Evolutionary conservation across 2,888 invertebrate genomes (phyloP), one percentile per base, ranked within the genome.

Genomic region (Cantharis flavilabris): DNA sequence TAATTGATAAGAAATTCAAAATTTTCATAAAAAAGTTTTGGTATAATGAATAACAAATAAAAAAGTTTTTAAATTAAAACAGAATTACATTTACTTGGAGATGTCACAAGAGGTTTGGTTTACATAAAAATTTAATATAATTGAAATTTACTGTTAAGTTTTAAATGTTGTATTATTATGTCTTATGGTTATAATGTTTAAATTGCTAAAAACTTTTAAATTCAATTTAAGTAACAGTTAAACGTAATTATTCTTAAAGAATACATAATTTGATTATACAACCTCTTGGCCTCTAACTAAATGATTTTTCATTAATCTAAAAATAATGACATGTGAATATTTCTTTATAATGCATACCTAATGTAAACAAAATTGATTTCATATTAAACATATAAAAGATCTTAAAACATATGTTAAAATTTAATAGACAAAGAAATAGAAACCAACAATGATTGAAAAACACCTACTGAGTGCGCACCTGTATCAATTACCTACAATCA

Each of bases 401-500:
- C n/a, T 13, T 23, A 67, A 49, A 49, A 23, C 65, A 18, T 23
- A 67, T 18, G 65, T 67, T 67, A n/a, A 67, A 23, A 23, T 67
- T 23, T 26, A 26, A 67, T 67, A 67, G 65, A 67, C 65, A 67
- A 67, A 67, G 65, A 67, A 26, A 26, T 13, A 64, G 26, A 67
- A 67, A 67, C 20, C 23, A 0, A 13, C n/a, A 67, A 67, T 67
- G 65, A 67, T 23, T 67, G 26, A 67, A 67, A 26, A 26, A 20
- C 65, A 67, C 65, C 65, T 67, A 67, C 65, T 13, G 76, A n/a
- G 67, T 26, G 72, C 75, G 65, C 77, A 77, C 77, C 77, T 77
- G 77, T 77, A 75, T 74, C 74, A 77, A 77, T 74, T 77, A 75
- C 74, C 71, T 62, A 20, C 23, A n/a, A 65, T 65, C 65, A 65